Percentiles rank a stretch among this genome's conserved stretches.
These are phyloP conservation scores for Oligia fasciuncula DNA, from an alignment of 2,888 invertebrate species.

Conservation along the genomic window DNA sequence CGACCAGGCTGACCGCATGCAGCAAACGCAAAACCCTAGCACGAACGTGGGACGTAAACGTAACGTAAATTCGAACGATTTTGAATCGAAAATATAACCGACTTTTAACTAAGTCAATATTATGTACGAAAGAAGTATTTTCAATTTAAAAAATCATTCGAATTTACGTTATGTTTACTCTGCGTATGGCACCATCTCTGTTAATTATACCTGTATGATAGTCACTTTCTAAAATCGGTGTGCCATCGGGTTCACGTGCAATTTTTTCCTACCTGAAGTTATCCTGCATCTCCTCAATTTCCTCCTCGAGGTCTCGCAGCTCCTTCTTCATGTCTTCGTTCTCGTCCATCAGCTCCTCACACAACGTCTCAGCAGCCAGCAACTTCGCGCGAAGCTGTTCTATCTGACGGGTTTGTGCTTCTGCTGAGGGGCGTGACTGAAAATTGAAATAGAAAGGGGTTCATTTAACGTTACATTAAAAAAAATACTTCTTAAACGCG, in stretches of 20 bases:
- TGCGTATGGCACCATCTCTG: not conserved
- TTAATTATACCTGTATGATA: not conserved
- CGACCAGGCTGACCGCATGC: not conserved
- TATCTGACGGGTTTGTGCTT: conserved; percentile 90
- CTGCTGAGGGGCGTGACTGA: conserved; percentile 88
- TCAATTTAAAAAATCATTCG: not conserved
- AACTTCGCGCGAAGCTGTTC: conserved; percentile 95
- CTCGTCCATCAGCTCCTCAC: conserved; percentile 98
- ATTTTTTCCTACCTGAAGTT: conserved; percentile 92
- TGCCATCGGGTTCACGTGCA: not conserved
- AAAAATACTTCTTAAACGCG: not conserved
- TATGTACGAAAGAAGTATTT: not conserved
- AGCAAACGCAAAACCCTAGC: no score
- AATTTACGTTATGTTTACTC: not conserved
- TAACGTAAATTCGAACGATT: not conserved
- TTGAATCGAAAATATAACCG: not conserved
- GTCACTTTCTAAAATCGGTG: not conserved
- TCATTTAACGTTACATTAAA: not conserved
- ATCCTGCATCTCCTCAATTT: conserved; percentile 99
- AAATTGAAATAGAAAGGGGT: conserved; percentile 39
- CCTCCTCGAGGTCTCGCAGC: conserved; percentile 97
- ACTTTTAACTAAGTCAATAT: no score
- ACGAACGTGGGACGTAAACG: not conserved
- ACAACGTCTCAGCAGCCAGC: conserved; percentile 96
- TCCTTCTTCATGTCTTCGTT: conserved; percentile 98